phyloP scores from a whole-genome alignment of 2,797 vertebrate genomes.

The Mycteria americana region DNA sequence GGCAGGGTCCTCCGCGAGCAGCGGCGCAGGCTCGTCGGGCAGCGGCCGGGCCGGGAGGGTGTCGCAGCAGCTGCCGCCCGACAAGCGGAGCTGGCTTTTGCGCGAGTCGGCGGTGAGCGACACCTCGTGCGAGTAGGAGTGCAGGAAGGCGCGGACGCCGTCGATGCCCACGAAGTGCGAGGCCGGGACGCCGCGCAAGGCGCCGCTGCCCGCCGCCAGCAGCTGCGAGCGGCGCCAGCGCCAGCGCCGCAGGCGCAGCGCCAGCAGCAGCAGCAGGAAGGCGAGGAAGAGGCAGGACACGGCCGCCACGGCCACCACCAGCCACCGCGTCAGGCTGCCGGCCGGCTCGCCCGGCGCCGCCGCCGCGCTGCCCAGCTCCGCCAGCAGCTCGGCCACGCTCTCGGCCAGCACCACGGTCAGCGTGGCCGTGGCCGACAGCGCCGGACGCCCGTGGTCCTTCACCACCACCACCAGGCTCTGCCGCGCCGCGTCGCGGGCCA shows the following conservation, averaged over 20 bases:
- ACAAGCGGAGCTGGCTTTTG: background rate
- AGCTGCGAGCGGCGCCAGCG: background rate
- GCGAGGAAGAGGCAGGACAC: constrained; percentile 57
- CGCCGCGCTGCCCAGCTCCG: constrained; percentile 4
- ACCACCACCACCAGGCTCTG: too few species aligned
- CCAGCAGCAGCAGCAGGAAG: constrained; percentile 51
- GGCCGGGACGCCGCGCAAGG: constrained; percentile 52
- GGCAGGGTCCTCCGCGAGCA: too few species aligned
- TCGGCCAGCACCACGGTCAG: too few species aligned
- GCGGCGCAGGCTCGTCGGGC: too few species aligned
- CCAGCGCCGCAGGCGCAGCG: constrained; percentile 1
- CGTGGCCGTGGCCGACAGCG: too few species aligned
- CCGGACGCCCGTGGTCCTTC: too few species aligned
- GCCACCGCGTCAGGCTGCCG: background rate
- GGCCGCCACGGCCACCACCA: constrained; percentile 21
- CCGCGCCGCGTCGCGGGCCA: too few species aligned
- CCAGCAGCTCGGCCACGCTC: background rate
- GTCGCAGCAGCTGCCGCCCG: background rate
- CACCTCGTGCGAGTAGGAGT: background rate
- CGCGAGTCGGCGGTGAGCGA: too few species aligned
- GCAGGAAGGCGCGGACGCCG: constrained; percentile 52
- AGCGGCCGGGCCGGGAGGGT: too few species aligned
- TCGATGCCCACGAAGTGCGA: constrained; percentile 74
- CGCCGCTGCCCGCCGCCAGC: constrained; percentile 43
- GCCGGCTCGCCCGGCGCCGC: background rate